Conservation (phyloP, 2,113 vertebrate genomes). For the Vanacampus margaritifer region DNA sequence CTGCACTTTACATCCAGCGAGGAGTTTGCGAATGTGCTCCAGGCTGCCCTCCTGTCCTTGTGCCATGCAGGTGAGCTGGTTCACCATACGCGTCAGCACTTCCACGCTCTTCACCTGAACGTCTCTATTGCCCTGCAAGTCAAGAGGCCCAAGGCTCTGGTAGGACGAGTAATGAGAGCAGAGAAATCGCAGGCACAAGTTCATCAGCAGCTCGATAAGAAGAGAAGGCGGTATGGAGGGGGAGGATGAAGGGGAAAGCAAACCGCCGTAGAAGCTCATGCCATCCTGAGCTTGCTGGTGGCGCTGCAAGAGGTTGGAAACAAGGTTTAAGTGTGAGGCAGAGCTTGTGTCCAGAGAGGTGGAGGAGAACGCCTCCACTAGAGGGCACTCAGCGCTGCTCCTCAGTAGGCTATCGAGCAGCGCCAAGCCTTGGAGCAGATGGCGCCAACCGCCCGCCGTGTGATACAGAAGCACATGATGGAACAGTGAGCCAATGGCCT, state of each 20-base stretch:
- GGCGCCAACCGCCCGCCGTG: slow-evolving; percentile 81
- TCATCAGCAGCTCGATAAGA: slow-evolving; percentile 86
- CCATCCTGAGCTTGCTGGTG: slow-evolving; percentile 88
- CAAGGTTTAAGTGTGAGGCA: slow-evolving; percentile 86
- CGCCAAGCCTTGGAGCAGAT: slow-evolving; percentile 84
- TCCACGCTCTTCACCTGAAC: slow-evolving; percentile 94
- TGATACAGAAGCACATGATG: slow-evolving; percentile 86
- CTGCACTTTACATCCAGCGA: slow-evolving; percentile 83
- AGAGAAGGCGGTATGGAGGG: slow-evolving; percentile 76
- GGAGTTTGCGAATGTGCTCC: slow-evolving; percentile 76
- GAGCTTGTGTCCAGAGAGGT: slow-evolving; percentile 89
- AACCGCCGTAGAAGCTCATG: slow-evolving; percentile 85
- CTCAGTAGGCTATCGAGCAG: slow-evolving; percentile 87
- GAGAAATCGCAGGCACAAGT: slow-evolving; percentile 86
- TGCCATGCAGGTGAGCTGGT: slow-evolving; percentile 74
- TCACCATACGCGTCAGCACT: slow-evolving; percentile 82
- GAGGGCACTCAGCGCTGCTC: slow-evolving; percentile 82
- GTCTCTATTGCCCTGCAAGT: slow-evolving; percentile 86
- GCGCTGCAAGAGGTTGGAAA: slow-evolving; percentile 91
- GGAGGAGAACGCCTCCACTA: slow-evolving; percentile 82
- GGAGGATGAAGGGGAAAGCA: slow-evolving; percentile 76
- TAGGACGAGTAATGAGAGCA: slow-evolving; percentile 90
- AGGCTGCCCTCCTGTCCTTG: slow-evolving; percentile 54
- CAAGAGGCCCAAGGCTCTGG: slow-evolving; percentile 76
- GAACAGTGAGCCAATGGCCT: slow-evolving; percentile 83